Conservation (phyloP, 2,888 invertebrate species). For the Eupeodes luniger region DNA sequence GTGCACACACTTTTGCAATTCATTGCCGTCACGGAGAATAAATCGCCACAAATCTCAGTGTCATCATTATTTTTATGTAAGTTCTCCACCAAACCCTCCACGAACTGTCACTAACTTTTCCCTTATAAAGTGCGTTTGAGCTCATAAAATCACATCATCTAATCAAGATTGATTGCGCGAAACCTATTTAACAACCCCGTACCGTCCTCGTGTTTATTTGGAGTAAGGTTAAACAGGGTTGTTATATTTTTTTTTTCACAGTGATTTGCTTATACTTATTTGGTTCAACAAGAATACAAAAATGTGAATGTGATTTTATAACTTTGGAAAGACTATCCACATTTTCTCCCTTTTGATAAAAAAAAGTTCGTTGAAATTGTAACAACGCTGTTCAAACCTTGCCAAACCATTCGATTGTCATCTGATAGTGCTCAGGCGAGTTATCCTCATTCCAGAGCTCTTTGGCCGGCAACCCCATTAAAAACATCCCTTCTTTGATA, state of each 20-base stretch:
- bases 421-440: constrained; percentile 36
- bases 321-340: too few relatives aligned
- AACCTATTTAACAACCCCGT: constrained; percentile 80
- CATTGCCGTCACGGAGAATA: constrained; percentile 71
- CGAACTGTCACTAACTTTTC: constrained; percentile 4
- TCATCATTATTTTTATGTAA: constrained; percentile 52
- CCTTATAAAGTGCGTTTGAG: constrained; percentile 49
- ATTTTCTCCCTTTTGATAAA: too few relatives aligned
- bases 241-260: background rate
- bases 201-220: background rate
- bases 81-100: constrained; percentile 3
- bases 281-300: too few relatives aligned
- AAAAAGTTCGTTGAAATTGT: background rate
- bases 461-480: constrained; percentile 56
- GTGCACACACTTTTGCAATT: constrained; percentile 61
- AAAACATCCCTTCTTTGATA: constrained; percentile 58
- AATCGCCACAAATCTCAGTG: constrained; percentile 70
- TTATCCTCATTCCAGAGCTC: constrained; percentile 53
- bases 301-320: too few relatives aligned
- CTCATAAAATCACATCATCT: constrained; percentile 82
- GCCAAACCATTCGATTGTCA: constrained; percentile 68
- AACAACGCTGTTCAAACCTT: constrained; percentile 18
- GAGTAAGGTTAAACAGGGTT: constrained; percentile 24
- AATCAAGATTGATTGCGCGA: constrained; percentile 84
- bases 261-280: too few relatives aligned